phyloP scores from a whole-genome alignment of 64 coral and sea anemone species.

The Pachyseris speciosa region DNA sequence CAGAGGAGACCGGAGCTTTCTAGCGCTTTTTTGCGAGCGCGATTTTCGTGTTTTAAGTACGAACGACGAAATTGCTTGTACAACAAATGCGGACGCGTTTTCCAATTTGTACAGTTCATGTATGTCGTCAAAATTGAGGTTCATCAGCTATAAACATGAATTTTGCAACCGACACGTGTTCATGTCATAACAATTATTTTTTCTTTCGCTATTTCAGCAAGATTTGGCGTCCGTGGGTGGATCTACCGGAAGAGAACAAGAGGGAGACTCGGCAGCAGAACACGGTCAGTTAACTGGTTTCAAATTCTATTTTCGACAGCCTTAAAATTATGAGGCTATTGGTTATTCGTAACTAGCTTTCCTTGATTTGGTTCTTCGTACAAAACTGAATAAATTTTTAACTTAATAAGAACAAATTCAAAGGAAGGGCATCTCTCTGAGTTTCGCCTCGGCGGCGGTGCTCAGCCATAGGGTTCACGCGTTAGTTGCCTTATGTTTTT shows the following conservation, averaged over 20 bases:
- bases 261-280: neutral
- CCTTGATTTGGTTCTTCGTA: too few species aligned
- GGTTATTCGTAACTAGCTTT: neutral
- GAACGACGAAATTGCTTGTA: neutral
- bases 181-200: neutral
- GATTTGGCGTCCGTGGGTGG: slow-evolving; percentile 32
- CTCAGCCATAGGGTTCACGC: too few species aligned
- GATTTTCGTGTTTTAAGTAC: neutral
- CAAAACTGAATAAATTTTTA: too few species aligned
- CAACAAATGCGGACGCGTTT: neutral
- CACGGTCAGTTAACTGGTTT: neutral
- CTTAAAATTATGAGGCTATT: neutral
- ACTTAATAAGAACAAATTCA: too few species aligned
- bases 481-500: too few species aligned
- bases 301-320: neutral
- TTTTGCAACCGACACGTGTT: neutral
- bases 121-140: neutral
- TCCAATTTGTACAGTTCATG: neutral
- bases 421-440: too few species aligned
- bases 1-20: neutral
- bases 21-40: neutral
- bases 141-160: neutral
- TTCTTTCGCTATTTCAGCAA: slow-evolving; percentile 3
- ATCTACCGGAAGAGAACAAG: neutral
- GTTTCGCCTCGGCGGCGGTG: too few species aligned